Conservation (phyloP, 2,888 invertebrate species). For the Ischnura elegans region DNA sequence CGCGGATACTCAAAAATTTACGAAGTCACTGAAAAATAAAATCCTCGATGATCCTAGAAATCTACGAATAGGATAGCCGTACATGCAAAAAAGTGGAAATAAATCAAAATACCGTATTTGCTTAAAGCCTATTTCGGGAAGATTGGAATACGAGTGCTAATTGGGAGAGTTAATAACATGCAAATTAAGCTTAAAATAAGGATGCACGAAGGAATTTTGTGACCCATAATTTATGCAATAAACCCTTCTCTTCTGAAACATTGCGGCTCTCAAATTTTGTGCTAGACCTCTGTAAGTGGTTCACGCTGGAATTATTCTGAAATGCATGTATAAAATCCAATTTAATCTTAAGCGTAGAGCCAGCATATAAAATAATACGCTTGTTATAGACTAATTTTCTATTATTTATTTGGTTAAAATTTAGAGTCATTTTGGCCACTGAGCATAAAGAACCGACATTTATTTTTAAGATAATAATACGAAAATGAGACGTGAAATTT, state of each 20-base stretch:
- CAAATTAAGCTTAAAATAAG: background rate
- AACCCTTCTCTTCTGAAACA: background rate
- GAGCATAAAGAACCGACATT: no score
- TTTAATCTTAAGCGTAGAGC: no score
- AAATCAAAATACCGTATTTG: background rate
- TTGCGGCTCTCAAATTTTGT: no score
- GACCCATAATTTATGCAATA: background rate
- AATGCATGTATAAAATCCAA: no score
- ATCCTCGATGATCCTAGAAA: background rate
- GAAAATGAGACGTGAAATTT: no score
- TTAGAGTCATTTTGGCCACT: no score
- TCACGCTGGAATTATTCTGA: no score
- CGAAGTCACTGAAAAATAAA: background rate
- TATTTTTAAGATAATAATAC: no score
- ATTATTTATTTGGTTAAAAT: no score
- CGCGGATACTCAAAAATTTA: background rate
- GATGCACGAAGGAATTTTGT: background rate
- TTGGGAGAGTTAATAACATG: background rate
- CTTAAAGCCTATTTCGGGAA: background rate
- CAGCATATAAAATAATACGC: no score
- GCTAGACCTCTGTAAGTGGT: no score
- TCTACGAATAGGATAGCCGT: background rate
- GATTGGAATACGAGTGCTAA: background rate
- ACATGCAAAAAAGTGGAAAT: background rate
- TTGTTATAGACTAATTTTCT: no score